phyloP scores from a whole-genome alignment of 2,113 vertebrate species.

The Hoplias malabaricus region DNA sequence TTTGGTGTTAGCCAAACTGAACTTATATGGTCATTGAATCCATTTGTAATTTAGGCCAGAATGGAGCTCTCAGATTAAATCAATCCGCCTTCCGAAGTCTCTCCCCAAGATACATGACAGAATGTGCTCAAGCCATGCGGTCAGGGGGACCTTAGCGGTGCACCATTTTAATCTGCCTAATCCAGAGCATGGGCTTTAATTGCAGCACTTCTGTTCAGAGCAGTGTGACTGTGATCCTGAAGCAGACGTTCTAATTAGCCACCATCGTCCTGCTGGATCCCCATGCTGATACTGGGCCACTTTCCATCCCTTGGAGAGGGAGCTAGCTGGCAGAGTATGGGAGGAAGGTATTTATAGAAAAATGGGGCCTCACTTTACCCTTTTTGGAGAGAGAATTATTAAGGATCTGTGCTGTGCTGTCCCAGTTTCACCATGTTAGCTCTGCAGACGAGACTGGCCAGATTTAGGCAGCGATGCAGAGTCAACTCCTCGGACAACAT shows the following conservation, averaged over 20 bases:
- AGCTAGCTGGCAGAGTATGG: constrained; percentile 63
- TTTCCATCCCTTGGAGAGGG: constrained; percentile 74
- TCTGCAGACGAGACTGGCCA: constrained; percentile 64
- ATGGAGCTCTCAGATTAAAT: constrained; percentile 17
- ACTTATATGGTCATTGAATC: not conserved
- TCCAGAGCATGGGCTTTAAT: constrained; percentile 71
- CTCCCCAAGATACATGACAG: constrained; percentile 37
- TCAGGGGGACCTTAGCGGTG: constrained; percentile 57
- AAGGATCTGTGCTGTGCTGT: constrained; percentile 75
- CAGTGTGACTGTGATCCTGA: constrained; percentile 43
- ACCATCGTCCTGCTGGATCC: constrained; percentile 63
- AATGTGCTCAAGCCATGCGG: constrained; percentile 58
- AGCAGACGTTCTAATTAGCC: constrained; percentile 71
- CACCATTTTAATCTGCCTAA: constrained; percentile 74
- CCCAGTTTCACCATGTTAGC: constrained; percentile 79
- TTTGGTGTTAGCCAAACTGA: not conserved
- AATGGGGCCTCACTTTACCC: constrained; percentile 80
- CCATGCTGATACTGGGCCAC: constrained; percentile 78
- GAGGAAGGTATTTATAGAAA: constrained; percentile 79
- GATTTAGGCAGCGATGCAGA: constrained; percentile 69
- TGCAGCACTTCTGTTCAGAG: constrained; percentile 62
- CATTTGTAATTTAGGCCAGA: not conserved
- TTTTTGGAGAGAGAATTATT: constrained; percentile 80
- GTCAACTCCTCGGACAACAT: constrained; percentile 59
- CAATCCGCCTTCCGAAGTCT: constrained; percentile 3